These are phyloP conservation scores for Phytoseiulus persimilis DNA, from an alignment of 2,888 invertebrate genomes.

Conservation along the genomic window DNA sequence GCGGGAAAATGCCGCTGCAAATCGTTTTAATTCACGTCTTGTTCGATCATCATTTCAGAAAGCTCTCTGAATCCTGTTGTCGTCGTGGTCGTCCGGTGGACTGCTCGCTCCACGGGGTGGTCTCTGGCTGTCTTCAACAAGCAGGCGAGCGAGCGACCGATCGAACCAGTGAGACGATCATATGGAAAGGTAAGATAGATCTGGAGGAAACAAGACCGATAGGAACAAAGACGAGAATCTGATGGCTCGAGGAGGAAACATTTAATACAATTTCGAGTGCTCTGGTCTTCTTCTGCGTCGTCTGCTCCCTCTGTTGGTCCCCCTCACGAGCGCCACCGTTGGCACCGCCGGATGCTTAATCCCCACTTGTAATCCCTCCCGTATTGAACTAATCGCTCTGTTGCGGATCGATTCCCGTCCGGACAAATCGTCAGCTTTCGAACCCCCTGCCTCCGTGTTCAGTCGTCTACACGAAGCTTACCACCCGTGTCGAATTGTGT, in stretches of 20 bases:
- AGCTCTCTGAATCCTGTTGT: background rate
- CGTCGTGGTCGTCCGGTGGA: background rate
- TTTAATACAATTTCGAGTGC: background rate
- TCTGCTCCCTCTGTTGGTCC: too few species aligned
- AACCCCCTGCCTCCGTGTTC: background rate
- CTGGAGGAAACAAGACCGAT: background rate
- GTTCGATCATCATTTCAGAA: constrained; percentile 5
- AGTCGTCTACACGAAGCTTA: background rate
- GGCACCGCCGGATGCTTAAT: background rate
- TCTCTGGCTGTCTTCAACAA: background rate
- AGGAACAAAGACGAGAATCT: background rate
- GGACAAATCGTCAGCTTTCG: background rate
- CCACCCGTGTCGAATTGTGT: background rate
- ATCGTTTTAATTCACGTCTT: constrained; percentile 5
- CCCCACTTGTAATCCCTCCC: background rate
- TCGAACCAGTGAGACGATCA: background rate
- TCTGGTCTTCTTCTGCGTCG: background rate
- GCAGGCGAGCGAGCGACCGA: background rate
- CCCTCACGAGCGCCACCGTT: background rate
- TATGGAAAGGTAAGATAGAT: background rate
- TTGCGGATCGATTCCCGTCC: background rate
- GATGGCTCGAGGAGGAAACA: background rate
- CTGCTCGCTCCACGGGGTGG: background rate
- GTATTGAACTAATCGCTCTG: background rate
- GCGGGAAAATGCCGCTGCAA: background rate